Evolutionary conservation across 2,113 vertebrate species (phyloP), one percentile per base, ranked within the genome.

Genomic region (Coryphaenoides rupestris): DNA sequence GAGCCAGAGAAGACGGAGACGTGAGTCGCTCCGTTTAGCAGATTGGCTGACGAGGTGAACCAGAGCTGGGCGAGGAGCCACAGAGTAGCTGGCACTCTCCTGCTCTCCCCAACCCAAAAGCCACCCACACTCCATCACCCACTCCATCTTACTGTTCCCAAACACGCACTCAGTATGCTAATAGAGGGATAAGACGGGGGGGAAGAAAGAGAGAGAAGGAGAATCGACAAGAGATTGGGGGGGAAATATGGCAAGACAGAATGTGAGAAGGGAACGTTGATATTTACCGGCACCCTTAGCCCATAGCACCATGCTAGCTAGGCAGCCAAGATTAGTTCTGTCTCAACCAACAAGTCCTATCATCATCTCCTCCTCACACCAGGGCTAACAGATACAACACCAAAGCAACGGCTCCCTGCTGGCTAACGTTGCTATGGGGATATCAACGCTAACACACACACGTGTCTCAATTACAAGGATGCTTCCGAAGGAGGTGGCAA

Each of bases 1-100:
- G 17, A 60, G 70, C 60, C 78, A 76, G 62, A 72, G 66, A 79
- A 82, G 60, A 69, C 68, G 74, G 74, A 81, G 80, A 60, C 72
- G 68, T 70, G 66, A 74, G 64, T 19, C 72, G 74, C 61, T 66
- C 69, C 73, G 75, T 81, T 74, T 75, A 56, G 70, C 62, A 65
- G 81, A 78, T 72, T 70, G 61, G 77, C 74, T 72, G 74, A 79
- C 66, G 63, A 77, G 63, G 50, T 63, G 66, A 81, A 73, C 58
- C 65, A 53, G 75, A 14, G 21, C 60, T 70, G 74, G 63, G 68
- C 19, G 45, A n/a, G n/a, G n/a, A n/a, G n/a, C n/a, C n/a, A n/a
- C n/a, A n/a, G n/a, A 78, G 60, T 80, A 84, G 69, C 69, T 66
- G 72, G 70, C 68, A 71, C 75, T 74, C 45, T n/a, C 22, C 60